A percentile compares a stretch with the other conserved stretches of the same genome.
phyloP scores from a whole-genome alignment of 2,113 vertebrate species.

The Strigops habroptila region DNA sequence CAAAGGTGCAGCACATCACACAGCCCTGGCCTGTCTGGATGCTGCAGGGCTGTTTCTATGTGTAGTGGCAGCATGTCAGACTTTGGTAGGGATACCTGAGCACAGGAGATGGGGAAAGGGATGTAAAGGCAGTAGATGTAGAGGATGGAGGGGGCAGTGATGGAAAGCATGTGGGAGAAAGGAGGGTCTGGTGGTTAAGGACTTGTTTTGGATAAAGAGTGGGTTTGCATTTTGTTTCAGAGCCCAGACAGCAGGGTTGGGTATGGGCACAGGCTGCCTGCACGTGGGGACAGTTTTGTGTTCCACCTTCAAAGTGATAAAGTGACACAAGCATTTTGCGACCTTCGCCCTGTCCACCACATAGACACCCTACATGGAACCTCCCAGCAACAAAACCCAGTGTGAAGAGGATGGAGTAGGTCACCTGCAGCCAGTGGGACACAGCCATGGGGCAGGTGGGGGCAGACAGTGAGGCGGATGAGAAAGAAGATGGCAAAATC shows the following conservation, averaged over 20 bases:
- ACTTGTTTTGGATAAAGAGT: no score
- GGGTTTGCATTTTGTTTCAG: background rate
- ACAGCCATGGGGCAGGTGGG: background rate
- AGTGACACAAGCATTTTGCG: background rate
- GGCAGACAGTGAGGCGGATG: background rate
- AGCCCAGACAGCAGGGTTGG: background rate
- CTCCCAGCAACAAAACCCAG: accelerated
- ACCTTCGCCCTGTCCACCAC: background rate
- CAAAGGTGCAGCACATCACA: background rate
- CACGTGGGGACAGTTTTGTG: background rate
- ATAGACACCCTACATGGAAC: background rate
- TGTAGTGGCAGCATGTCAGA: background rate
- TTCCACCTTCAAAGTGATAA: background rate
- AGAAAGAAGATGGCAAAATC: background rate
- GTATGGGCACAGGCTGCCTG: background rate
- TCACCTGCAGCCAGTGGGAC: background rate
- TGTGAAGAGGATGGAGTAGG: accelerated
- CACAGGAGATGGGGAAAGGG: background rate
- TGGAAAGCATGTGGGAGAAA: background rate
- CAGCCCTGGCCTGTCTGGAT: background rate
- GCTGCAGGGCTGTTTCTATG: background rate
- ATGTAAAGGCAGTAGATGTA: accelerated
- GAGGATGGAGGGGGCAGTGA: background rate
- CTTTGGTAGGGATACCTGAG: background rate
- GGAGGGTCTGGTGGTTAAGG: background rate